Evolutionary conservation across 1,140 invertebrate genomes (phyloP).

Genomic region (Drosophila malerkotliana): DNA sequence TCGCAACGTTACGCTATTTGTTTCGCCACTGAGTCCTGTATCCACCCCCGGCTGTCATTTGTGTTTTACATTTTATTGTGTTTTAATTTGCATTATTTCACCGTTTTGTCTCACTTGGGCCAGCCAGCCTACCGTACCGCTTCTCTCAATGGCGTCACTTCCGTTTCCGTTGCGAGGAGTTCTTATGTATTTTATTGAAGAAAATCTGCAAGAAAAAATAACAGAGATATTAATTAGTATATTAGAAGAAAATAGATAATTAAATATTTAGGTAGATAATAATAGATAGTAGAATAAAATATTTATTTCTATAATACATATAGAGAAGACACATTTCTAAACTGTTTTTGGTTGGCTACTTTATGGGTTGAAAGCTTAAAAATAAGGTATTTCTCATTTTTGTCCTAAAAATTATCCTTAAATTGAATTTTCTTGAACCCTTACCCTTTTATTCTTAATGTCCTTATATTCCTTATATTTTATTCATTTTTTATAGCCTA

Average conservation of each 20-base stretch:
- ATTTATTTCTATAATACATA: too few relatives aligned
- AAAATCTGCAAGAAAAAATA: slow-evolving; percentile 35
- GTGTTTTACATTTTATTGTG: slow-evolving; percentile 79
- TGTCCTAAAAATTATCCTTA: too few relatives aligned
- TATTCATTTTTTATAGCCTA: neutral
- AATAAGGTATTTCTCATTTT: too few relatives aligned
- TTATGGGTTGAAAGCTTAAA: too few relatives aligned
- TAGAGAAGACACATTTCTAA: too few relatives aligned
- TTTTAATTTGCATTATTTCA: slow-evolving; percentile 80
- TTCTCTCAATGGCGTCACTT: slow-evolving; percentile 47
- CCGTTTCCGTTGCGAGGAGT: slow-evolving; percentile 57
- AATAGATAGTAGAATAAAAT: too few relatives aligned
- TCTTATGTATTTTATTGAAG: neutral
- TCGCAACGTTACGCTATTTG: slow-evolving; percentile 17
- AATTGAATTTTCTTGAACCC: too few relatives aligned
- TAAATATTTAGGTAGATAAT: too few relatives aligned
- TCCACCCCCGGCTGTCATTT: slow-evolving; percentile 29
- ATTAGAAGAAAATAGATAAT: too few relatives aligned
- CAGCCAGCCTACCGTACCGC: neutral
- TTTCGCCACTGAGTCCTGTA: slow-evolving; percentile 3
- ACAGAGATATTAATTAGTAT: neutral
- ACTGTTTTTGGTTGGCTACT: too few relatives aligned
- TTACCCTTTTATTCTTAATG: too few relatives aligned
- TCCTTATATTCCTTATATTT: too few relatives aligned
- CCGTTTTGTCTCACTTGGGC: slow-evolving; percentile 47